These are phyloP conservation scores for Mythimna vitellina DNA, from an alignment of 2,888 invertebrate species.

Conservation along the genomic window DNA sequence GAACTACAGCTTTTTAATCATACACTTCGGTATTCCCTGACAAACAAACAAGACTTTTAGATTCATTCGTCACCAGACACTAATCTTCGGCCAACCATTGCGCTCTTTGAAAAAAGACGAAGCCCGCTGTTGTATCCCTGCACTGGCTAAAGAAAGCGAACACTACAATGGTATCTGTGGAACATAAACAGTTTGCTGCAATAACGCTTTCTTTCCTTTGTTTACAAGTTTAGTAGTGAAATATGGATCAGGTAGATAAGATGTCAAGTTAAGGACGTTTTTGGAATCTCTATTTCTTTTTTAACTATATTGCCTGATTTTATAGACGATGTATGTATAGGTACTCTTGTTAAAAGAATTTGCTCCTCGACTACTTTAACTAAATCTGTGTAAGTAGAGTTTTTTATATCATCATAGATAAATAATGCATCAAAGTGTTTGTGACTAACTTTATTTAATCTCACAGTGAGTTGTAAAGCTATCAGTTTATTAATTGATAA, in stretches of 20 bases:
- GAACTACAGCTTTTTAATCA: not conserved
- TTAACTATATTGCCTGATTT: not conserved
- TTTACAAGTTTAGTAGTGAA: conserved; percentile 33
- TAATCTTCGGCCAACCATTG: conserved; percentile 10
- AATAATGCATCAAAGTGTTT: not conserved
- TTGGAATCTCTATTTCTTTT: not conserved
- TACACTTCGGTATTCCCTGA: not conserved
- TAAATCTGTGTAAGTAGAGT: no score
- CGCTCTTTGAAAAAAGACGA: not conserved
- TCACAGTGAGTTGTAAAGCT: not conserved
- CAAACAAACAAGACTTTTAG: conserved; percentile 7
- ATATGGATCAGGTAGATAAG: conserved; percentile 3
- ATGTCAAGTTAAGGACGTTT: not conserved
- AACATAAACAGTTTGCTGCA: conserved; percentile 57
- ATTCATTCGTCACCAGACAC: conserved; percentile 16
- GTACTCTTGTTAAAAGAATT: no score
- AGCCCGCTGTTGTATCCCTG: conserved; percentile 50
- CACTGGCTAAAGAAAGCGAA: conserved; percentile 62
- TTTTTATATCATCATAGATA: no score
- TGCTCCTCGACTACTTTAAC: no score
- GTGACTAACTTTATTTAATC: conserved; percentile 4
- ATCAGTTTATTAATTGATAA: conserved; percentile 1
- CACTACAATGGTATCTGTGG: conserved; percentile 54
- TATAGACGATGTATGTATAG: not conserved
- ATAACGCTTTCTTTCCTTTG: conserved; percentile 62